Evolutionary conservation across 2,113 vertebrate species (phyloP).

Genomic region (Spea multiplicata): DNA sequence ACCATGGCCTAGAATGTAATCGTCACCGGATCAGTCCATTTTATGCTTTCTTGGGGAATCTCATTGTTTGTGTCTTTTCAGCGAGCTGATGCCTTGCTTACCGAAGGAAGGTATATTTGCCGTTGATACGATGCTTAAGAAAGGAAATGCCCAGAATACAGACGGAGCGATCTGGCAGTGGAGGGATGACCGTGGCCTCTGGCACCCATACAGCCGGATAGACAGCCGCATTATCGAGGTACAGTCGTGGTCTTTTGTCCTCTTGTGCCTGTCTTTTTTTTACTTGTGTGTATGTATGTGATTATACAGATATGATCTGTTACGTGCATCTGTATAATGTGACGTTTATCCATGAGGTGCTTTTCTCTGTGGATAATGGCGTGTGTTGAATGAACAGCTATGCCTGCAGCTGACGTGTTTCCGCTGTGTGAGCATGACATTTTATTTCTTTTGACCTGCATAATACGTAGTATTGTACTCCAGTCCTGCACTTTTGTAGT

Average conservation of each 20-base stretch:
- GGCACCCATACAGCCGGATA: conserved; percentile 98
- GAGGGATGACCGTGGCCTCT: conserved; percentile 94
- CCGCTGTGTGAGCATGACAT: no score
- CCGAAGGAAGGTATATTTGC: conserved; percentile 98
- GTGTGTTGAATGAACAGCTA: no score
- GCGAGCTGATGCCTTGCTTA: conserved; percentile 97
- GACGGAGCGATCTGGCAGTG: conserved; percentile 98
- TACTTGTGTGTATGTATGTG: no score
- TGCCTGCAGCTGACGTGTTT: no score
- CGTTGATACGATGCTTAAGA: conserved; percentile 97
- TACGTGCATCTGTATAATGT: no score
- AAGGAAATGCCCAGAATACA: conserved; percentile 94
- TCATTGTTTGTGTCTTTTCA: conserved; percentile 53
- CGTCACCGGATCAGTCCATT: neutral
- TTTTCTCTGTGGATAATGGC: no score
- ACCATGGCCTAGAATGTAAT: neutral
- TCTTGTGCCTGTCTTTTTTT: neutral
- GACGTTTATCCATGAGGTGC: no score
- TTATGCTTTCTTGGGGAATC: neutral
- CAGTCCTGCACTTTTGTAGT: no score
- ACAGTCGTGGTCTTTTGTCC: conserved; percentile 51
- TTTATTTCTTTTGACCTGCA: no score
- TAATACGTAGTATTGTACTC: no score
- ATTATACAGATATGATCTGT: no score
- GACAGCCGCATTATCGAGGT: conserved; percentile 99